These are phyloP conservation scores for Aurelia sp. DNA, from an alignment of 30 jellyfish, hydroid and myxozoan genomes.

Conservation along the genomic window DNA sequence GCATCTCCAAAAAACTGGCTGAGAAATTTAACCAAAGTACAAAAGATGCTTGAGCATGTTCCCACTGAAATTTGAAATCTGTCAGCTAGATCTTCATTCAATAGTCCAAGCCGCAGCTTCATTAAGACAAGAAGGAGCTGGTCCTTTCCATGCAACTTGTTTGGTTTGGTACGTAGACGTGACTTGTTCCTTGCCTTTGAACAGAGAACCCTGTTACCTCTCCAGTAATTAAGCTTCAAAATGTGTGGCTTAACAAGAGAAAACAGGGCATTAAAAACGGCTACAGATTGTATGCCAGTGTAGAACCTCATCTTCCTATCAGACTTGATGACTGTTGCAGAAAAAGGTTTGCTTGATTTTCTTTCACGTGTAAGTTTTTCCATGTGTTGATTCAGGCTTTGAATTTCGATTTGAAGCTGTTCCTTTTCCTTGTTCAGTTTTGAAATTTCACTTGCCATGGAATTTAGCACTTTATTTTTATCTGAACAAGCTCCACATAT, in stretches of 20 bases:
- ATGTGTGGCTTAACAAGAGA: slow-evolving; percentile 21
- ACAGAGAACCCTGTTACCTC: slow-evolving; percentile 1
- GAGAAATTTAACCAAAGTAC: slow-evolving; percentile 38
- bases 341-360: slow-evolving; percentile 12
- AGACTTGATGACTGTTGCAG: neutral
- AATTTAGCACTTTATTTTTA: slow-evolving; percentile 3
- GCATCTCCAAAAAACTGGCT: slow-evolving; percentile 8
- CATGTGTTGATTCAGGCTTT: neutral
- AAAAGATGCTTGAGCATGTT: slow-evolving; percentile 12
- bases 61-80: slow-evolving; percentile 35
- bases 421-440: slow-evolving; percentile 4
- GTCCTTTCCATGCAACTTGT: neutral
- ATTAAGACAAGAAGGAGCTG: slow-evolving; percentile 26
- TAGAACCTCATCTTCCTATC: neutral
- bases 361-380: neutral
- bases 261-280: slow-evolving; percentile 34
- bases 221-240: slow-evolving; percentile 39
- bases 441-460: slow-evolving; percentile 5
- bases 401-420: neutral
- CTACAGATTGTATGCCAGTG: neutral
- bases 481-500: slow-evolving; percentile 8
- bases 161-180: neutral
- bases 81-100: slow-evolving; percentile 52
- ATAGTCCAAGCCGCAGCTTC: slow-evolving; percentile 47
- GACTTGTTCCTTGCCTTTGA: neutral